A percentile compares a stretch with the other conserved stretches of the same genome.
Evolutionary conservation across 1,140 invertebrate genomes (phyloP).

Genomic region (Conus ventricosus): DNA sequence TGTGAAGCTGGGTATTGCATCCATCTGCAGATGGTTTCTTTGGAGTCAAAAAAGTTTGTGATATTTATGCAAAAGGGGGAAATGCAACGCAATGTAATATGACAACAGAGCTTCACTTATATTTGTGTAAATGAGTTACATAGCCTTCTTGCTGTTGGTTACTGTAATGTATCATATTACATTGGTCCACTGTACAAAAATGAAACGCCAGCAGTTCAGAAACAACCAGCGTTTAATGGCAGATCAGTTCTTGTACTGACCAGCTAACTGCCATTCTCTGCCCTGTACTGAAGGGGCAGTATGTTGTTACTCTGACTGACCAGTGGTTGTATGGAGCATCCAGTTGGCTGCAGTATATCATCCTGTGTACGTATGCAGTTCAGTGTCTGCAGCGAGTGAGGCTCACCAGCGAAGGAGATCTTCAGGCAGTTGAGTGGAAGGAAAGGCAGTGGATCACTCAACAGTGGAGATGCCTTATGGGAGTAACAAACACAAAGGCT

Average conservation of each 20-base stretch:
- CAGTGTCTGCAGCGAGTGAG: background rate
- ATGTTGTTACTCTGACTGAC: background rate
- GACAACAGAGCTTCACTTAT: too few relatives aligned
- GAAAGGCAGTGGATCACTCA: too few relatives aligned
- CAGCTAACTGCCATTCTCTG: background rate
- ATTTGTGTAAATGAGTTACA: background rate
- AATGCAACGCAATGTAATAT: too few relatives aligned
- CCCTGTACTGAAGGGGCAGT: background rate
- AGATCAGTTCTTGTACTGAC: background rate
- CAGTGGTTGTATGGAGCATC: background rate
- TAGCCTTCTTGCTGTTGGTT: background rate
- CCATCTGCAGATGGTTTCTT: too few relatives aligned
- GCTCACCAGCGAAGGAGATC: background rate
- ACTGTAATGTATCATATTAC: background rate
- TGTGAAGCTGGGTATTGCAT: too few relatives aligned
- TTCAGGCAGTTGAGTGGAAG: too few relatives aligned
- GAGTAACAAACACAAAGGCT: too few relatives aligned
- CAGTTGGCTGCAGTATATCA: background rate
- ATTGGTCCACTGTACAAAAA: background rate
- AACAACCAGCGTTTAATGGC: background rate
- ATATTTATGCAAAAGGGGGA: too few relatives aligned
- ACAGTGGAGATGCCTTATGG: too few relatives aligned
- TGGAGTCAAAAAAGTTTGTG: too few relatives aligned
- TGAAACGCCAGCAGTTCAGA: background rate
- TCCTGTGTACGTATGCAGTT: background rate